phyloP scores from a whole-genome alignment of 2,888 invertebrate genomes.

The Frankliniella intonsa region DNA sequence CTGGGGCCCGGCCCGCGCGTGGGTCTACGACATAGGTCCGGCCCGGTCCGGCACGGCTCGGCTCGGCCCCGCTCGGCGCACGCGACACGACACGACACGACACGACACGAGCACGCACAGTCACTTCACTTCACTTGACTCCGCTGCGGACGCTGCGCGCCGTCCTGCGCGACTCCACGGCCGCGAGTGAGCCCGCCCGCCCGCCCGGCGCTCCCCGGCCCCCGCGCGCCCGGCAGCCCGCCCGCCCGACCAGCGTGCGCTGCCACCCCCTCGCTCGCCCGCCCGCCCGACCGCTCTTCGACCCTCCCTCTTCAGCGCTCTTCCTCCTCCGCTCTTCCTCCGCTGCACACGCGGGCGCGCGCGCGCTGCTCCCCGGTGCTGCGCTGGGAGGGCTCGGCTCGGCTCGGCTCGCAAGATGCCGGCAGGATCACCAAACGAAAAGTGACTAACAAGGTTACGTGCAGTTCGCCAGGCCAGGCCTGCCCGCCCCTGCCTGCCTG shows the following conservation, averaged over 20 bases:
- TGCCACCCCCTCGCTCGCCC: background rate
- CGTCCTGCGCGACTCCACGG: background rate
- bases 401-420: conserved; percentile 40
- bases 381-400: background rate
- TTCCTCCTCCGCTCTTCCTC: background rate
- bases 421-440: conserved; percentile 58
- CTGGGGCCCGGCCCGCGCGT: conserved; percentile 33
- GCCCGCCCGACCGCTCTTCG: background rate
- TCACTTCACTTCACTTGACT: background rate
- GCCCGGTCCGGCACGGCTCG: conserved; percentile 17
- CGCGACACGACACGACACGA: background rate
- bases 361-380: background rate
- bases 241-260: background rate
- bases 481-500: conserved; percentile 57
- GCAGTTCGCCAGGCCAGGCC: conserved; percentile 38
- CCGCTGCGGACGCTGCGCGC: background rate
- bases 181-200: background rate
- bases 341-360: background rate
- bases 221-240: background rate
- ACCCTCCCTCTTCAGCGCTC: background rate
- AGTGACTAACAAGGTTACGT: conserved; percentile 62
- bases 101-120: background rate
- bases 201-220: background rate
- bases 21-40: conserved; percentile 9
- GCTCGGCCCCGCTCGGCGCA: background rate